Conservation (phyloP, 2,113 vertebrate species). For the Phalacrocorax pelagicus region DNA sequence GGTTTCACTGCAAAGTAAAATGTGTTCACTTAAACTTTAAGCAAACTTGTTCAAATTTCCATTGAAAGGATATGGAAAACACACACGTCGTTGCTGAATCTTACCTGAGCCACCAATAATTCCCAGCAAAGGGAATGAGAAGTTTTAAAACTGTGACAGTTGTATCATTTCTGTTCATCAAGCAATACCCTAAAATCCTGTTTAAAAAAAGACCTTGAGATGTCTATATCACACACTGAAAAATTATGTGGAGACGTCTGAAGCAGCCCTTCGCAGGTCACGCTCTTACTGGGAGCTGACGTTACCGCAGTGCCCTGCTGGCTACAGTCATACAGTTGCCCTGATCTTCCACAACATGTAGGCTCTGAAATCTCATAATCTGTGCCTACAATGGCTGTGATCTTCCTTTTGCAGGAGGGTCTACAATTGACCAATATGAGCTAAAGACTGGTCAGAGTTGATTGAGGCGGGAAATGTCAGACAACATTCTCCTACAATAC, state of each 20-base stretch:
- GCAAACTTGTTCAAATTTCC: not conserved
- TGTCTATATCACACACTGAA: not conserved
- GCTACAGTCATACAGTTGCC: not conserved
- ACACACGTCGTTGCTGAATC: not conserved
- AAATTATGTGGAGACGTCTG: not conserved
- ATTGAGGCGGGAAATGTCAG: not conserved
- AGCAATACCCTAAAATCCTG: not conserved
- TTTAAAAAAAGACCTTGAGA: not conserved
- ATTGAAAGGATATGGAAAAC: not conserved
- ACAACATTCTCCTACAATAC: not conserved
- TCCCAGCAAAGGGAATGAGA: not conserved
- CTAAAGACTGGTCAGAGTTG: not conserved
- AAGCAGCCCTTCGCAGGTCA: not conserved
- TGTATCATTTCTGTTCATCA: not conserved
- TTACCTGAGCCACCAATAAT: not conserved
- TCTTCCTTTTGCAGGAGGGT: not conserved
- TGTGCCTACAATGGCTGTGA: not conserved
- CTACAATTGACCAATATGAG: not conserved
- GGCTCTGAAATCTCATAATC: not conserved
- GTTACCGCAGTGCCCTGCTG: not conserved
- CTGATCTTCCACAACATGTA: not conserved
- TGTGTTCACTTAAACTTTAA: not conserved
- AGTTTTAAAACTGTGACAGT: not conserved
- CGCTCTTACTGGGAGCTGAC: not conserved
- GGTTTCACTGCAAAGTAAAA: not conserved